A percentile compares a stretch with the other conserved stretches of the same genome.
Evolutionary conservation across 2,888 invertebrate genomes (phyloP).

Genomic region (Drosophila atripex): DNA sequence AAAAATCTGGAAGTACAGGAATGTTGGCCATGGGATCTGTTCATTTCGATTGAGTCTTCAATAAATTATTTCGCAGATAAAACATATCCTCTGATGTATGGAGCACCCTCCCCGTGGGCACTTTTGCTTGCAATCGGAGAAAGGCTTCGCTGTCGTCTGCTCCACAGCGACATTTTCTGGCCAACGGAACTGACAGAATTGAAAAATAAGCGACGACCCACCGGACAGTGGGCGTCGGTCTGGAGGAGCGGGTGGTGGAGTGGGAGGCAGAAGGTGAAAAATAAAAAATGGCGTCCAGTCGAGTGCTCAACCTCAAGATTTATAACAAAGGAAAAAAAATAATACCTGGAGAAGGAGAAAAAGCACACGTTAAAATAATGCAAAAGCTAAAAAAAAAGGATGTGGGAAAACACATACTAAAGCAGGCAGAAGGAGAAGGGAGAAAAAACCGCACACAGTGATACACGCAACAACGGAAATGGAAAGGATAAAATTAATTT

Average conservation of each 20-base stretch:
- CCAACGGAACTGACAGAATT: constrained; percentile 55
- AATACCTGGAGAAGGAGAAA: constrained; percentile 20
- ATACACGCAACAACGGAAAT: constrained; percentile 49
- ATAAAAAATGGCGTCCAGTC: constrained; percentile 65
- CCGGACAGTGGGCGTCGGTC: neutral
- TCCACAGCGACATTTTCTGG: constrained; percentile 52
- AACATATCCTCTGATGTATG: constrained; percentile 36
- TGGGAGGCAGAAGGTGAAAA: constrained; percentile 44
- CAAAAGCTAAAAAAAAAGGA: constrained; percentile 46
- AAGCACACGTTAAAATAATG: constrained; percentile 58
- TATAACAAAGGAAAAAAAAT: constrained; percentile 59
- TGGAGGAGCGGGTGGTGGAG: neutral
- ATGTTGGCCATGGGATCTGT: constrained; percentile 47
- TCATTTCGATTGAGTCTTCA: constrained; percentile 36
- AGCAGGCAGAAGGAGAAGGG: constrained; percentile 4
- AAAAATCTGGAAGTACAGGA: constrained; percentile 8
- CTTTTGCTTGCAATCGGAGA: constrained; percentile 40
- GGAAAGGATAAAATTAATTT: constrained; percentile 74
- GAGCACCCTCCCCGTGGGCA: neutral
- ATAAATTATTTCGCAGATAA: constrained; percentile 64
- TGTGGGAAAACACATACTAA: constrained; percentile 27
- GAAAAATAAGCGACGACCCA: constrained; percentile 53
- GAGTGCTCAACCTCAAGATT: constrained; percentile 69
- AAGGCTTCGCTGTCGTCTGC: constrained; percentile 21
- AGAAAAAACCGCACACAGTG: constrained; percentile 19